These are phyloP conservation scores for Capreolus pygargus DNA, from an alignment of 2,113 vertebrate species.

Conservation along the genomic window DNA sequence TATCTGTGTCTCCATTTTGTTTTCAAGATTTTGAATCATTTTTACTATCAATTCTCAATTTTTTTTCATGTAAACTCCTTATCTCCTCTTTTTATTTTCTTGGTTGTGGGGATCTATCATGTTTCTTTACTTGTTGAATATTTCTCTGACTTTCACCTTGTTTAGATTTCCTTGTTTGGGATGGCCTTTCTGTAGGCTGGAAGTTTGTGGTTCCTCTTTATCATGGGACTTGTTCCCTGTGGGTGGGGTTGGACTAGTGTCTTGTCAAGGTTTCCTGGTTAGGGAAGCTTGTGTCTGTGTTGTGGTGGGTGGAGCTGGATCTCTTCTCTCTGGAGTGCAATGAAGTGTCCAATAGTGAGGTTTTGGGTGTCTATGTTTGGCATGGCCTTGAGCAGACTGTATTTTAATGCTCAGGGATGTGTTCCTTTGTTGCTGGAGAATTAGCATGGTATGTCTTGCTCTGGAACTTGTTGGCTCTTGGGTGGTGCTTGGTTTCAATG, in stretches of 20 bases:
- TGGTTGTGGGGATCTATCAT: not conserved
- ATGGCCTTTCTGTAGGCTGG: no score
- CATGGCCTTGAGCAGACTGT: not conserved
- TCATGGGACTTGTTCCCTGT: no score
- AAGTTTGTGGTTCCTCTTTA: no score
- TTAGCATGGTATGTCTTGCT: not conserved
- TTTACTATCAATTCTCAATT: not conserved
- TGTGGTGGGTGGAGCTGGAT: not conserved
- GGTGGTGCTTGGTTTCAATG: not conserved
- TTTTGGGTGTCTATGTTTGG: not conserved
- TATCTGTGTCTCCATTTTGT: not conserved
- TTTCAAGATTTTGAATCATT: not conserved
- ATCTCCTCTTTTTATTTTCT: not conserved
- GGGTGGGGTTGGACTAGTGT: no score
- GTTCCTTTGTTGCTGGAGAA: not conserved
- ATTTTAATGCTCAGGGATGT: not conserved
- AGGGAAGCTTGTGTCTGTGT: not conserved
- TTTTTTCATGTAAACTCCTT: not conserved
- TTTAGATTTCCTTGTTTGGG: not conserved
- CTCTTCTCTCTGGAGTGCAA: not conserved
- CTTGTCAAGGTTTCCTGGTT: not conserved
- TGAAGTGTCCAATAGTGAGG: not conserved
- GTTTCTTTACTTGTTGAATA: not conserved
- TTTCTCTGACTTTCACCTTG: not conserved
- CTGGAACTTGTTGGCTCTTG: not conserved